Percentiles rank a stretch among this genome's conserved stretches.
These are phyloP conservation scores for Pyrgilauda ruficollis DNA, from an alignment of 2,113 vertebrate species.

Conservation along the genomic window DNA sequence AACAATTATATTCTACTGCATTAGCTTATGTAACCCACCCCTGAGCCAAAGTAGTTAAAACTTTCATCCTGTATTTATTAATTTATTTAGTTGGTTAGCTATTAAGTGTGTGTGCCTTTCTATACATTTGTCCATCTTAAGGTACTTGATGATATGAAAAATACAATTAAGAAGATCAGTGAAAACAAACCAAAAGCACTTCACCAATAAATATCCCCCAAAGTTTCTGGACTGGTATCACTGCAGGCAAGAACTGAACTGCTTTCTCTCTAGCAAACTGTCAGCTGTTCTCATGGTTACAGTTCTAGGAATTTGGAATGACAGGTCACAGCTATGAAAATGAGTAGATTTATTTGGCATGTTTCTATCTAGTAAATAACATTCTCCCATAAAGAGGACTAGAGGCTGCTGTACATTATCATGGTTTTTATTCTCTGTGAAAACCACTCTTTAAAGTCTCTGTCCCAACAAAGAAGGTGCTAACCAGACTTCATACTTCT, in stretches of 20 bases:
- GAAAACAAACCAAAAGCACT: neutral
- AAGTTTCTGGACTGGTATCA: neutral
- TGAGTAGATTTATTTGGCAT: conserved; percentile 6
- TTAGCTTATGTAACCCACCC: conserved; percentile 62
- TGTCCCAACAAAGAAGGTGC: conserved; percentile 22
- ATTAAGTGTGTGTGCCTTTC: neutral
- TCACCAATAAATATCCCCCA: neutral
- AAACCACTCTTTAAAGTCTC: conserved; percentile 16
- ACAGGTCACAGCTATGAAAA: conserved; percentile 52
- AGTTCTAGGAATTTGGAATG: conserved; percentile 42
- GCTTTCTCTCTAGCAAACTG: conserved; percentile 6
- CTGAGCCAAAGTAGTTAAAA: conserved; percentile 41
- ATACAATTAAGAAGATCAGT: neutral
- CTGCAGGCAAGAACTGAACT: neutral
- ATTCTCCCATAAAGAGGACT: neutral
- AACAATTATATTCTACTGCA: conserved; percentile 41
- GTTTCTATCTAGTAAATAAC: conserved; percentile 28
- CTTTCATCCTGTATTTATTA: neutral
- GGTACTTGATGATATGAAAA: neutral
- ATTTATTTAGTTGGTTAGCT: neutral
- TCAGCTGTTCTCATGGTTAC: conserved; percentile 67
- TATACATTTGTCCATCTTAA: neutral
- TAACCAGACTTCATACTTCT: neutral
- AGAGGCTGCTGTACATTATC: neutral
- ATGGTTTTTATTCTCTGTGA: neutral